Evolutionary conservation across 2,113 vertebrate genomes (phyloP), one percentile per base, ranked within the genome.

Genomic region (Hippocampus mohnikei): DNA sequence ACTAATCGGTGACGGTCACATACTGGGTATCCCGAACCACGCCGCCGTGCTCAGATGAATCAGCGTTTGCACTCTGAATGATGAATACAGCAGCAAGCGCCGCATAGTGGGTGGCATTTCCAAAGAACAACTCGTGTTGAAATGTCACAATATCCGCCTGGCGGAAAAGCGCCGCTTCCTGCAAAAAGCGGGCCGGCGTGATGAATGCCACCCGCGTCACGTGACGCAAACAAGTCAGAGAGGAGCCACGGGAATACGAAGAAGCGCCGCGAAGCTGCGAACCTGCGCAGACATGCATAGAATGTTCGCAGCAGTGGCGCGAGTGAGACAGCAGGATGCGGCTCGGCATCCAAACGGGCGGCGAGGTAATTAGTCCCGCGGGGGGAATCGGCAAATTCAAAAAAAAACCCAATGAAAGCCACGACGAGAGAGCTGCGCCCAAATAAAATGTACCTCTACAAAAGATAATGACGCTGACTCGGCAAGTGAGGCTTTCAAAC

Each of bases 281-380:
- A 33, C 58, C 37, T 16, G 33, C 33, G 6, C 33, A 37, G 4
- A 33, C 27, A 9, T 60, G 58, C 55, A 15, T 12, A 58, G 10
- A 58, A 25, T 10, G 55, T 15, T 6, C 23, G 20, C 52, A 15
- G 23, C 12, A 7, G 58, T 15, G 15, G 12, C n/a, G 50, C 11
- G 52, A 2, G 21, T n/a, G 52, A 9, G 52, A 27, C 55, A 58
- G 12, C 11, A 27, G 55, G 55, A 25, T 27, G 55, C 15, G 23
- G 55, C 55, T 58, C 15, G 55, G 74, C 75, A 77, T 67, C 78
- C 72, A 84, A 80, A 81, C 70, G 77, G 72, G 60, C 77, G 78
- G 65, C 0, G n/a, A 4, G 78, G 67, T 89, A 88, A 89, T 90
- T 86, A 84, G 80, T 84, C 87, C 84, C 86, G 18, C 16, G 77